Percentiles rank a stretch among this genome's conserved stretches.
Evolutionary conservation across 2,797 vertebrate genomes (phyloP).

Genomic region (Aphelocoma californica): DNA sequence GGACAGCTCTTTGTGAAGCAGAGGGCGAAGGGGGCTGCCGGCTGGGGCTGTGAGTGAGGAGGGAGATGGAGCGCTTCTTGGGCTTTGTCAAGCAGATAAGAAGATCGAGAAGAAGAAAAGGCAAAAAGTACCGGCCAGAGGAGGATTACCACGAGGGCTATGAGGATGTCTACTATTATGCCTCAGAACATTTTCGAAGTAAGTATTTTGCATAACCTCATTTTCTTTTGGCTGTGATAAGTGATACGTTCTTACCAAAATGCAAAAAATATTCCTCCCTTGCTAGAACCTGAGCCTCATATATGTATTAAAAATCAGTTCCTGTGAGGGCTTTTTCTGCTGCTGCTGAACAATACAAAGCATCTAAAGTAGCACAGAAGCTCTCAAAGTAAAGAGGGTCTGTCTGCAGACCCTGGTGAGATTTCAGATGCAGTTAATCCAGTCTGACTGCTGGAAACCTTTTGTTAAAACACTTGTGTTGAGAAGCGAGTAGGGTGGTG

Average conservation of each 20-base stretch:
- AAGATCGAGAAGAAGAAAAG: slow-evolving; percentile 88
- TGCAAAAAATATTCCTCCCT: not conserved
- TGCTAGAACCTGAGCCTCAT: not conserved
- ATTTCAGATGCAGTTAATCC: slow-evolving; percentile 53
- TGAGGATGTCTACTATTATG: slow-evolving; percentile 97
- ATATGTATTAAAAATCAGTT: not conserved
- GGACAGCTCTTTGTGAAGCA: slow-evolving; percentile 44
- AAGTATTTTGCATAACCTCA: slow-evolving; percentile 65
- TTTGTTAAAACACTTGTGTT: slow-evolving; percentile 8
- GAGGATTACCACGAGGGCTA: slow-evolving; percentile 99
- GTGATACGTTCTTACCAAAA: not conserved
- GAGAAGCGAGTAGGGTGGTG: not conserved
- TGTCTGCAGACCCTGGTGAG: not conserved
- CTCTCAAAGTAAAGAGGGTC: not conserved
- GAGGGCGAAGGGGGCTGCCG: not conserved
- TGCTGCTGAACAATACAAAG: slow-evolving; percentile 4
- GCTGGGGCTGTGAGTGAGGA: slow-evolving; percentile 9
- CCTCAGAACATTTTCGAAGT: slow-evolving; percentile 92
- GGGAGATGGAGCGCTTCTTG: slow-evolving; percentile 90
- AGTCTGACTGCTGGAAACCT: slow-evolving; percentile 27
- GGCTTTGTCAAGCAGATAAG: slow-evolving; percentile 92
- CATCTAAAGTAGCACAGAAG: slow-evolving; percentile 20
- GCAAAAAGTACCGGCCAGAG: slow-evolving; percentile 95
- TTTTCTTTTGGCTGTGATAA: slow-evolving; percentile 10
- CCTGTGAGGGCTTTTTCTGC: not conserved